Percentiles rank a stretch among this genome's conserved stretches.
Conservation (phyloP, 2,888 invertebrate genomes). For the Tiliacea aurago region DNA sequence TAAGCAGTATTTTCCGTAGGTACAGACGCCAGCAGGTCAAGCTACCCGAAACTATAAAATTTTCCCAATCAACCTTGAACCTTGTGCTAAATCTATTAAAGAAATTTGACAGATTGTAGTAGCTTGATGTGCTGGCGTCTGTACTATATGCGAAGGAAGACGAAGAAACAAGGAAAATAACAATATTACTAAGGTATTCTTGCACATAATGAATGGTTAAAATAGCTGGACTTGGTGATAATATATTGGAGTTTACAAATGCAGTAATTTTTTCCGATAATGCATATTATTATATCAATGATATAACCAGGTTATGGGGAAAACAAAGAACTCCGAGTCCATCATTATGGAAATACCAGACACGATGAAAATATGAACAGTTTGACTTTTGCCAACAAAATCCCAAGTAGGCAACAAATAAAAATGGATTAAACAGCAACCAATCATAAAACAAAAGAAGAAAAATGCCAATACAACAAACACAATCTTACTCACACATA, state of each 20-base stretch:
- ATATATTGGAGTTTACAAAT: background rate
- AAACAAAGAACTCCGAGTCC: background rate
- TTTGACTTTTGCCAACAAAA: background rate
- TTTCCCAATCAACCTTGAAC: too few species aligned
- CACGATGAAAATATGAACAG: background rate
- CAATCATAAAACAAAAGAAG: constrained; percentile 30
- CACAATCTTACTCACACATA: constrained; percentile 19
- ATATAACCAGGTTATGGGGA: background rate
- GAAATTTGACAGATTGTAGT: too few species aligned
- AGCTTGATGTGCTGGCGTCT: too few species aligned
- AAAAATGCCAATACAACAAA: constrained; percentile 19
- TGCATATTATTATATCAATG: background rate
- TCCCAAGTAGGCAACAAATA: background rate
- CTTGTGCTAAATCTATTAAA: too few species aligned
- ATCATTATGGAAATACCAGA: background rate
- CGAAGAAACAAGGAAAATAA: background rate
- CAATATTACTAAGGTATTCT: background rate
- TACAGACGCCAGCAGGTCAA: too few species aligned
- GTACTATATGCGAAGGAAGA: background rate
- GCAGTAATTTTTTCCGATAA: background rate
- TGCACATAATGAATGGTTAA: background rate
- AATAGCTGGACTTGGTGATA: background rate
- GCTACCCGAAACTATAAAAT: too few species aligned
- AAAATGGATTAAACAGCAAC: constrained; percentile 8
- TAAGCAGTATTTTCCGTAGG: background rate